phyloP scores from a whole-genome alignment of 2,797 vertebrate species.

The Amblyraja radiata region DNA sequence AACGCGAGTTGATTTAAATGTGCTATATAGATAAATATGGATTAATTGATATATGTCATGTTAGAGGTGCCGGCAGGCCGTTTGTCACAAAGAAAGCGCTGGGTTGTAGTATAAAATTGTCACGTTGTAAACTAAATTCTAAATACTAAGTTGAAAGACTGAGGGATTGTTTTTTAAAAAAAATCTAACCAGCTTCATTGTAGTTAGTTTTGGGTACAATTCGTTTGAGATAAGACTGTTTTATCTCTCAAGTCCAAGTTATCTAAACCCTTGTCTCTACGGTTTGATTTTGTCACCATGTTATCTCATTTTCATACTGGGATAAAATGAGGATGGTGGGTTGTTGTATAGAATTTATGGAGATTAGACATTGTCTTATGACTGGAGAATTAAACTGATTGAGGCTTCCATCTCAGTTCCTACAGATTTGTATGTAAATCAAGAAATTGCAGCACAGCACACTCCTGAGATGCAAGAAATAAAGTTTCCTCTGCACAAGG shows the following conservation, averaged over 20 bases:
- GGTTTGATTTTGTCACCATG: neutral
- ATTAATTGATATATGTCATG: too few species aligned
- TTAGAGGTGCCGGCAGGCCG: too few species aligned
- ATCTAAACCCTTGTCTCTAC: neutral
- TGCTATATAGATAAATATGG: too few species aligned
- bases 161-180: neutral
- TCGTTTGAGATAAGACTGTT: neutral
- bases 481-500: neutral
- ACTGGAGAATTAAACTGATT: neutral
- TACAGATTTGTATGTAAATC: too few species aligned
- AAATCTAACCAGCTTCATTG: neutral
- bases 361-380: neutral
- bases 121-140: neutral
- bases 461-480: neutral
- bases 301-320: neutral
- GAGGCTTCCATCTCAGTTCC: too few species aligned
- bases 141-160: neutral
- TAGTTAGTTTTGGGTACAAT: neutral
- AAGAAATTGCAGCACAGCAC: neutral
- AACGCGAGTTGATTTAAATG: too few species aligned
- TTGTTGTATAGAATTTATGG: neutral
- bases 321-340: neutral
- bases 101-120: neutral
- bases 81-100: too few species aligned
- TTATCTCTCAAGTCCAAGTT: neutral